A percentile compares a stretch with the other conserved stretches of the same genome.
These are phyloP conservation scores for Mesodorylaimus sp. DNA, from an alignment of 2,888 invertebrate species.

Conservation along the genomic window DNA sequence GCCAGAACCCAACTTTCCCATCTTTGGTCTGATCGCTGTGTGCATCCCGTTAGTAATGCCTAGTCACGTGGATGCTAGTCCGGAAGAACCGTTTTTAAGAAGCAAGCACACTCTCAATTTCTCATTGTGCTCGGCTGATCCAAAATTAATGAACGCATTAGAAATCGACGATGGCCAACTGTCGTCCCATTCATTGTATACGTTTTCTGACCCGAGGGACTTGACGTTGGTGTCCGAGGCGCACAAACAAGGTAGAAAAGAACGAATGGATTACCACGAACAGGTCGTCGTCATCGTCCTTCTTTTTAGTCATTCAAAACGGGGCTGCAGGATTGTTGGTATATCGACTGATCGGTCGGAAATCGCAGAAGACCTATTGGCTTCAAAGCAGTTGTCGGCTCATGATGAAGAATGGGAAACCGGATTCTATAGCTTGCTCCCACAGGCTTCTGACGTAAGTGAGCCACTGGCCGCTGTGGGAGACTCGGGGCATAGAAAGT, in stretches of 20 bases:
- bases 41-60: slow-evolving; percentile 81
- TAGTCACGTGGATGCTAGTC: slow-evolving; percentile 81
- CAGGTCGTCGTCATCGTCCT: background rate
- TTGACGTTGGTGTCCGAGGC: slow-evolving; percentile 91
- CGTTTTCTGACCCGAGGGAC: slow-evolving; percentile 92
- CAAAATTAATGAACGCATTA: slow-evolving; percentile 18
- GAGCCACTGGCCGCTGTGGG: background rate
- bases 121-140: slow-evolving; percentile 8
- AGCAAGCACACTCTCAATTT: slow-evolving; percentile 96
- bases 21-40: slow-evolving; percentile 32
- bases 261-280: background rate
- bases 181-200: slow-evolving; percentile 42
- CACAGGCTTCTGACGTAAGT: slow-evolving; percentile 92
- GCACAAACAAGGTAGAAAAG: slow-evolving; percentile 77
- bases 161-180: slow-evolving; percentile 18
- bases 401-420: slow-evolving; percentile 97
- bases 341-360: slow-evolving; percentile 84
- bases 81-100: slow-evolving; percentile 98
- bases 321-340: slow-evolving; percentile 98
- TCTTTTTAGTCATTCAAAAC: slow-evolving; percentile 80
- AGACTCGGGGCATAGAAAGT: background rate
- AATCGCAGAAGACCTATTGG: slow-evolving; percentile 79
- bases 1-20: slow-evolving; percentile 62
- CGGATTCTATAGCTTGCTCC: slow-evolving; percentile 95
- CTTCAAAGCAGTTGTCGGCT: slow-evolving; percentile 86